Percentiles rank a stretch among this genome's conserved stretches.
Conservation (phyloP, 1,140 invertebrate genomes). For the Popillia japonica region DNA sequence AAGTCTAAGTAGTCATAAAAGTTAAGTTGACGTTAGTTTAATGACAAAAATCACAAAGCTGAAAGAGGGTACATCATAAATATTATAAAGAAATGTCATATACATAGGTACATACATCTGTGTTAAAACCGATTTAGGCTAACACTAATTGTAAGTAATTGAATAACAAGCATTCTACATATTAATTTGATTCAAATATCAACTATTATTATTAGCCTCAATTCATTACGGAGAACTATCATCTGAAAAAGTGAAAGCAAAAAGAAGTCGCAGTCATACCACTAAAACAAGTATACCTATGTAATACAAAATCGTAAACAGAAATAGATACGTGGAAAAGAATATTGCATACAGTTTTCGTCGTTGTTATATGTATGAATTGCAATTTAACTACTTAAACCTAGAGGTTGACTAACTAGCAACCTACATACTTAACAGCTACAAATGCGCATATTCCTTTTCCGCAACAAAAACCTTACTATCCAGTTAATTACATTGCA, state of each 20-base stretch:
- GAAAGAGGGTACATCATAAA: too few relatives aligned
- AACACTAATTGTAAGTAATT: too few relatives aligned
- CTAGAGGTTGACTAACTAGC: neutral
- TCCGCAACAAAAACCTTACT: conserved; percentile 2
- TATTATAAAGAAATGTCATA: too few relatives aligned
- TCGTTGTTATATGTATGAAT: conserved; percentile 20
- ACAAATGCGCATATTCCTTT: conserved; percentile 14
- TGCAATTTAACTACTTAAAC: conserved; percentile 11
- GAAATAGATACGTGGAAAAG: neutral
- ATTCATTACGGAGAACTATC: neutral
- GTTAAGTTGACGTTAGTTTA: too few relatives aligned
- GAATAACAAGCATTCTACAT: too few relatives aligned
- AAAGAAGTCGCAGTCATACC: neutral
- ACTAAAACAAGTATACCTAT: neutral
- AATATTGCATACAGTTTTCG: neutral
- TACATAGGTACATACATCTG: too few relatives aligned
- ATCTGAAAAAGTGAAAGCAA: conserved; percentile 23
- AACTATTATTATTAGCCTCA: neutral
- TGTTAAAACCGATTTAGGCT: too few relatives aligned
- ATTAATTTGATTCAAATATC: neutral
- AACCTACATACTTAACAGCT: neutral
- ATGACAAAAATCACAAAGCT: too few relatives aligned
- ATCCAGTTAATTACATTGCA: neutral
- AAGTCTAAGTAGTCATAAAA: too few relatives aligned
- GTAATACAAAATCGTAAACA: neutral